These are phyloP conservation scores for Aphodius sticticus DNA, from an alignment of 2,888 invertebrate species.

Conservation along the genomic window DNA sequence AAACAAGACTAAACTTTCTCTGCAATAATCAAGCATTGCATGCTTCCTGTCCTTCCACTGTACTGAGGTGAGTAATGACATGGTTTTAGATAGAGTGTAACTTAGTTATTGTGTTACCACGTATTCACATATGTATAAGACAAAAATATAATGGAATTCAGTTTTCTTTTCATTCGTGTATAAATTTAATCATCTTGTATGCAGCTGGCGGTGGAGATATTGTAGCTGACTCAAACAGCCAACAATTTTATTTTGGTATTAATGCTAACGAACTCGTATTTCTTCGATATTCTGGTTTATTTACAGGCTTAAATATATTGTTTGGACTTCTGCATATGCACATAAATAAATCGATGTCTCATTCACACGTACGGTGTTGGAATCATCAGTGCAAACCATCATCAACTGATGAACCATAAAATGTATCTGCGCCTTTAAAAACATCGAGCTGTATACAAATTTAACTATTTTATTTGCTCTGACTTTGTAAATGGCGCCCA, in stretches of 20 bases:
- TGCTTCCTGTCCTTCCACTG: no score
- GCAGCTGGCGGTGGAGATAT: no score
- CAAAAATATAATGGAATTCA: no score
- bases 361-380: background rate
- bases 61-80: no score
- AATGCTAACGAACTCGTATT: background rate
- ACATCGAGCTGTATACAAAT: background rate
- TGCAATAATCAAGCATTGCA: no score
- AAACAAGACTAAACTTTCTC: no score
- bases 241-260: background rate
- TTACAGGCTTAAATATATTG: background rate
- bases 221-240: background rate
- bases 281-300: background rate
- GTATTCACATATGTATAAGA: no score
- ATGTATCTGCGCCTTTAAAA: background rate
- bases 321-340: background rate
- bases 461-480: background rate
- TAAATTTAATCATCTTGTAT: no score
- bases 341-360: background rate
- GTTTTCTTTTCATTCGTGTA: no score
- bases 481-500: background rate
- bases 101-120: no score
- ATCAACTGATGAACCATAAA: background rate
- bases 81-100: no score
- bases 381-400: background rate